phyloP scores from a whole-genome alignment of 2,888 invertebrate genomes.

The Ennomos quercinarius region DNA sequence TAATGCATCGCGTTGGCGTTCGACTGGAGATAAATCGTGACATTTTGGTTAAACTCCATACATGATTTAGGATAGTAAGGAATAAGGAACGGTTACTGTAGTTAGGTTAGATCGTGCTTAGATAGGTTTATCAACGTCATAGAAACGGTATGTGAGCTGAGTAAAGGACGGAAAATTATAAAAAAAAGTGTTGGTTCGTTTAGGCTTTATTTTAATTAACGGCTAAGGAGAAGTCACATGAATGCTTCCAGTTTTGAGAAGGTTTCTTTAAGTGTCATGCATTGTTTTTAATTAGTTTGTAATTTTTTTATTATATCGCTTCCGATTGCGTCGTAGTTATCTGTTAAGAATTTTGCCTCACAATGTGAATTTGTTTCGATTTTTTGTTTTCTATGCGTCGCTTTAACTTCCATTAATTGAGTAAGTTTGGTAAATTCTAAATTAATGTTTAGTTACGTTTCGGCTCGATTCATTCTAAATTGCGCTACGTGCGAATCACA shows the following conservation, averaged over 20 bases:
- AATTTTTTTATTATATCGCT: constrained; percentile 71
- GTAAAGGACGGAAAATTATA: constrained; percentile 51
- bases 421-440: constrained; percentile 63
- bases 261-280: constrained; percentile 72
- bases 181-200: constrained; percentile 56
- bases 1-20: too few relatives aligned
- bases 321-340: constrained; percentile 60
- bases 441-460: constrained; percentile 44
- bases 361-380: constrained; percentile 51
- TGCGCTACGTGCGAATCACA: constrained; percentile 63
- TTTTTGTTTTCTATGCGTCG: constrained; percentile 49
- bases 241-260: constrained; percentile 73
- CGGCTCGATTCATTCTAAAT: constrained; percentile 44
- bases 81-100: constrained; percentile 63
- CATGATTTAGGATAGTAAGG: constrained; percentile 50
- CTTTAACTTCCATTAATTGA: constrained; percentile 63
- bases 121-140: constrained; percentile 78
- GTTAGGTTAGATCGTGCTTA: constrained; percentile 69
- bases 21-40: constrained; percentile 25
- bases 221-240: constrained; percentile 71
- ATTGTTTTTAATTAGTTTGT: constrained; percentile 58
- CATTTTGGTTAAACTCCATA: constrained; percentile 55
- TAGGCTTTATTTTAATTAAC: constrained; percentile 63
- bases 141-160: constrained; percentile 65
- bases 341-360: constrained; percentile 66